These are phyloP conservation scores for Chouioia cunea DNA, from an alignment of 2,888 invertebrate genomes.

Conservation along the genomic window DNA sequence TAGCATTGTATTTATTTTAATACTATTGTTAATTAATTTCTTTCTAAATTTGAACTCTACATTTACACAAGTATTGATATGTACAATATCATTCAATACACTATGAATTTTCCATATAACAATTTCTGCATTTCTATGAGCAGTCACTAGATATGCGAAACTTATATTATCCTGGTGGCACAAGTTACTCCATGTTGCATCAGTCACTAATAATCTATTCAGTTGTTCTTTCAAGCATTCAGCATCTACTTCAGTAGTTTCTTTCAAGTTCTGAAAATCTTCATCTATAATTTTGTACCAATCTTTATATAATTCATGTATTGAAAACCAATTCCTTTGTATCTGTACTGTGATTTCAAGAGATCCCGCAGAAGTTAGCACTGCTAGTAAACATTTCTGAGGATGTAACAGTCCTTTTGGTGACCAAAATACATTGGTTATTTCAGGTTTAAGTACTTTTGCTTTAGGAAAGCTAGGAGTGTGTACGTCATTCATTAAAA, in stretches of 20 bases:
- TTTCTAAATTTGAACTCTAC: constrained; percentile 45
- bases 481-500: constrained; percentile 57
- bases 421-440: constrained; percentile 60
- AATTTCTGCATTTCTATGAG: constrained; percentile 59
- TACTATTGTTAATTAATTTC: constrained; percentile 40
- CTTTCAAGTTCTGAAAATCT: constrained; percentile 35
- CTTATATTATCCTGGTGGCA: constrained; percentile 29
- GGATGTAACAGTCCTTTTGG: constrained; percentile 57
- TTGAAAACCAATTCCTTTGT: constrained; percentile 58
- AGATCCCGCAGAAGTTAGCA: constrained; percentile 60
- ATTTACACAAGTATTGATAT: constrained; percentile 11
- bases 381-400: constrained; percentile 58
- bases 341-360: constrained; percentile 56
- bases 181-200: constrained; percentile 60
- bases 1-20: constrained; percentile 54
- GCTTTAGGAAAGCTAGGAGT: constrained; percentile 57
- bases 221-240: constrained; percentile 46
- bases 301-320: constrained; percentile 54
- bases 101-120: constrained; percentile 57
- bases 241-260: background rate
- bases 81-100: constrained; percentile 45
- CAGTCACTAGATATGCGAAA: constrained; percentile 59
- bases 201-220: constrained; percentile 55
- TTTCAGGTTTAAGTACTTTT: constrained; percentile 51
- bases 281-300: constrained; percentile 51